These are phyloP conservation scores for Drosophila longiperda DNA, from an alignment of 2,888 invertebrate species.

Conservation along the genomic window DNA sequence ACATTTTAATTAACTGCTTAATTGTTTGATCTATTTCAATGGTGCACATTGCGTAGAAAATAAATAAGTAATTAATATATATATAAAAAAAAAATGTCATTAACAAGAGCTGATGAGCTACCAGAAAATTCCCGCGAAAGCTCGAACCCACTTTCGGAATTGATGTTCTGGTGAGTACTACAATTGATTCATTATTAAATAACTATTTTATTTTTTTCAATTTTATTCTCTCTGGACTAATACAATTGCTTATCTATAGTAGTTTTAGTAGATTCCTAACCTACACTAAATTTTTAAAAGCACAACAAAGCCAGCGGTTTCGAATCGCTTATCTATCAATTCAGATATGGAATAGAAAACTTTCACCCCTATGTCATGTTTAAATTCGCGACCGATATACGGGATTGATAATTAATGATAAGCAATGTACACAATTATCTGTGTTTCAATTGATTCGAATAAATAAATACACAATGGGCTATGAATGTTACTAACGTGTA, in stretches of 20 bases:
- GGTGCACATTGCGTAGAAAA: neutral
- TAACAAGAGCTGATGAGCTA: conserved; percentile 83
- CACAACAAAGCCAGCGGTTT: neutral
- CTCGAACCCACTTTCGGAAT: conserved; percentile 87
- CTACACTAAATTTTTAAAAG: neutral
- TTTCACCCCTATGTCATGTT: neutral
- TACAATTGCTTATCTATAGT: neutral
- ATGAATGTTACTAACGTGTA: too few relatives aligned
- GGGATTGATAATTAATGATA: conserved; percentile 3
- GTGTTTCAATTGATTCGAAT: neutral
- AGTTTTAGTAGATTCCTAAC: neutral
- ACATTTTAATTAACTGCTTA: neutral
- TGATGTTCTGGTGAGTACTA: conserved; percentile 86
- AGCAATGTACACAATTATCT: neutral
- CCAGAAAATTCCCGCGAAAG: conserved; percentile 86
- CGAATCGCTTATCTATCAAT: neutral
- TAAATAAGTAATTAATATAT: too few relatives aligned
- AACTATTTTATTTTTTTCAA: neutral
- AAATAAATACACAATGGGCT: neutral
- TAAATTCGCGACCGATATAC: neutral
- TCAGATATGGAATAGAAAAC: neutral
- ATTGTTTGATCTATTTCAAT: neutral
- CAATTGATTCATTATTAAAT: conserved; percentile 2
- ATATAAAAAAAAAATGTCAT: conserved; percentile 70
- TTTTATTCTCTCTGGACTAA: neutral